Evolutionary conservation across 2,888 invertebrate genomes (phyloP), one percentile per base, ranked within the genome.

Genomic region (Tuta absoluta): DNA sequence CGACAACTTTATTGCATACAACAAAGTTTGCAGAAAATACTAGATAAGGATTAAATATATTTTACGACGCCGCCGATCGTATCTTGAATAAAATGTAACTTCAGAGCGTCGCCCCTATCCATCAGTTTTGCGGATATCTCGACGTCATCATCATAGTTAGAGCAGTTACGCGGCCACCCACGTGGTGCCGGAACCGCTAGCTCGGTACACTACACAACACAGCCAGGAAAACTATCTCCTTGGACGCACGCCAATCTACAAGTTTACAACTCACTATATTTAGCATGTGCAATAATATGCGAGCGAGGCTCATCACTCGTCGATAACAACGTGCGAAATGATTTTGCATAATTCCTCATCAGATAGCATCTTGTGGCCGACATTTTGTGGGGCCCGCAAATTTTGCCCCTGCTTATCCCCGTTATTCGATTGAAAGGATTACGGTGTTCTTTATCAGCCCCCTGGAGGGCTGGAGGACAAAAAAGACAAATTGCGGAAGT

Each of bases 401-500:
- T 80, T 78, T 76, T 73, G 73, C 24, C 72, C 73, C 72, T 68
- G 70, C 77, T 81, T 80, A 85, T 82, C 83, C 81, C 78, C 78
- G 78, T 79, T 80, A 86, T 83, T 80, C 79, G 84, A 84, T 84
- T 82, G 82, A 86, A 85, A 81, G 85, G 86, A 87, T 87, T 86
- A 87, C 80, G 77, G 72, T 79, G 80, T 82, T 79, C 82, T 85
- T 84, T 84, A 82, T 79, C 85, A 82, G 82, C 80, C 80, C 77
- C 76, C 70, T 66, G 70, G 71, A 76, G 77, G 80, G 81, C 76
- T 17, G 33, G 71, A 71, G 66, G 63, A 71, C 71, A 72, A 81
- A 81, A 78, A 78, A 79, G 79, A 82, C 84, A 85, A 85, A 82
- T 84, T 82, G 82, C 78, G 80, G 79, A 78, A 78, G 77, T 75